These are phyloP conservation scores for Xestia sexstrigata DNA, from an alignment of 2,888 invertebrate species.

Conservation along the genomic window DNA sequence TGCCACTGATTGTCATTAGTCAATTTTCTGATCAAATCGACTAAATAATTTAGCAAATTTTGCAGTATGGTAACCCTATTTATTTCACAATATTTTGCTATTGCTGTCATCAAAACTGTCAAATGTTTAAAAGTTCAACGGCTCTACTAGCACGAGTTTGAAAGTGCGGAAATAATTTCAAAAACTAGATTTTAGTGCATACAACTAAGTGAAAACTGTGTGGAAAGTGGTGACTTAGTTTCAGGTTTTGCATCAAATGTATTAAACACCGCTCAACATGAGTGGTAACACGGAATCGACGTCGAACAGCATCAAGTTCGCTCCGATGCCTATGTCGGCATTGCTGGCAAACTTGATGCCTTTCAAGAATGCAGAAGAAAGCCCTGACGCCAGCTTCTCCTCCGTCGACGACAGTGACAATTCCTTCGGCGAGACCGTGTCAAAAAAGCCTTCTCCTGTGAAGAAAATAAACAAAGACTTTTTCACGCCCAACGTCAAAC, in stretches of 20 bases:
- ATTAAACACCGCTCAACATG: conserved; percentile 69
- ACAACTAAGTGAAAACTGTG: conserved; percentile 22
- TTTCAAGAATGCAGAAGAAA: conserved; percentile 75
- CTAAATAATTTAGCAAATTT: not conserved
- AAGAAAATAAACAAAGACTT: conserved; percentile 71
- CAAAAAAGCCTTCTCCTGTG: conserved; percentile 72
- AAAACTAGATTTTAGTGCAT: not conserved
- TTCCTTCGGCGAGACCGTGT: conserved; percentile 78
- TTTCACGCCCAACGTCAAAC: conserved; percentile 76
- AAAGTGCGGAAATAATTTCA: conserved; percentile 34
- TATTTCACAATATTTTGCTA: conserved; percentile 19
- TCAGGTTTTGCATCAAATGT: conserved; percentile 43
- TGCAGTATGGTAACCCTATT: conserved; percentile 3
- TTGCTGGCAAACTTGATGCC: conserved; percentile 85
- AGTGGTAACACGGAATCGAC: conserved; percentile 83
- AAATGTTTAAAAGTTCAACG: conserved; percentile 64
- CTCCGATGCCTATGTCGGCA: conserved; percentile 87
- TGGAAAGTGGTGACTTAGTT: conserved; percentile 26
- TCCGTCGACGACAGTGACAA: conserved; percentile 83
- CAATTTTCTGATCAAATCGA: not conserved
- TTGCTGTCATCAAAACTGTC: conserved; percentile 37
- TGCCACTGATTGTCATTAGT: not conserved
- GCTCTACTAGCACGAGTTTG: conserved; percentile 22
- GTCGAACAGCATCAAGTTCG: conserved; percentile 85
- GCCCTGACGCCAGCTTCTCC: conserved; percentile 78